Evolutionary conservation across 2,888 invertebrate species (phyloP), one percentile per base, ranked within the genome.

Genomic region (Bursaphelenchus okinawaensis): DNA sequence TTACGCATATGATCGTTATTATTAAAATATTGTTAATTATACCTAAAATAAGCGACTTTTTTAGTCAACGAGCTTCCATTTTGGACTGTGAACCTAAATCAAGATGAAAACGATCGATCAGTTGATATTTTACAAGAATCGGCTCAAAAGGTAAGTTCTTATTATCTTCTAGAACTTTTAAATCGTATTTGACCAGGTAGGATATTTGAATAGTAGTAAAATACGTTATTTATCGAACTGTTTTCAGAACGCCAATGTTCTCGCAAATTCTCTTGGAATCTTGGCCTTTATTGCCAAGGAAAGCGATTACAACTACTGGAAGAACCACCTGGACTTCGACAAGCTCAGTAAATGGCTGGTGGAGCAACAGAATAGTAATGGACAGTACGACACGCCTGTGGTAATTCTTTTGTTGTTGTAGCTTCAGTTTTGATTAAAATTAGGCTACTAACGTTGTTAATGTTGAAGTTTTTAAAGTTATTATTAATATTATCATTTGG

Each of bases 291-390:
- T 61, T 27, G 52, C 57, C 4, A 70, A 75, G 9, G 63, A 60
- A n/a, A 22, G 40, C 7, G 56, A 71, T 27, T 71, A 71, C 28
- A 40, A 52, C 7, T 63, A 56, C 31, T 71, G 70, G 66, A 60
- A 57, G 29, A 57, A 55, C 9, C 52, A 61, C 26, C 67, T 78
- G 52, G 74, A 81, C 58, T 75, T 79, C 65, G 78, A 78, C n/a
- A 59, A 71, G 0, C 67, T 81, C 9, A 75, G 76, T 24, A 76
- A 78, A 64, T 81, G 81, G 81, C 68, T 81, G 54, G 73, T 71
- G 24, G 78, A 80, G 31, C 77, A 80, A 61, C 74, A 79, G 62
- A 60, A 65, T 7, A 67, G 65, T 19, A 72, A 73, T 63, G 73
- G 72, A 23, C 65, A 69, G 7, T 80, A 69, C 58, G 74, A 74